phyloP scores from a whole-genome alignment of 2,797 vertebrate species.

The Fundulus diaphanus region DNA sequence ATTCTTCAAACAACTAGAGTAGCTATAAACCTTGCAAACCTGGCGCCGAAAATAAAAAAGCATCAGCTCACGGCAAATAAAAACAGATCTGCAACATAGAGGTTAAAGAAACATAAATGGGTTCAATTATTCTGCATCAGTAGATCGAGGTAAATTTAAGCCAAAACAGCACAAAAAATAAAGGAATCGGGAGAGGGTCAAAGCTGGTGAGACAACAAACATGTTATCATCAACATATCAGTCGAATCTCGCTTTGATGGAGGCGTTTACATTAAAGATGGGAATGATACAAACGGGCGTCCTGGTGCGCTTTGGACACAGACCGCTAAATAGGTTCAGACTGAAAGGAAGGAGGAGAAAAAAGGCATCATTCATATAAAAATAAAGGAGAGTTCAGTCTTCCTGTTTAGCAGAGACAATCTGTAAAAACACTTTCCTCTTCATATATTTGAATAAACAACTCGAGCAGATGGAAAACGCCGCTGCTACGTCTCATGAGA shows the following conservation, averaged over 20 bases:
- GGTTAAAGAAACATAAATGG: constrained; percentile 9
- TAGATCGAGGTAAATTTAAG: constrained; percentile 30
- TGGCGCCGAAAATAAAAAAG: constrained; percentile 39
- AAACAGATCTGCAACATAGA: constrained; percentile 45
- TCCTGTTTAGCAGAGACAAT: no score
- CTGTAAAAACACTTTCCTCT: background rate
- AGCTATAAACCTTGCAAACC: constrained; percentile 3
- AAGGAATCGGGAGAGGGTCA: constrained; percentile 9
- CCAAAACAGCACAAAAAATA: constrained; percentile 33
- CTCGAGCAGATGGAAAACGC: background rate
- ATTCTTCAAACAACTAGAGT: constrained; percentile 30
- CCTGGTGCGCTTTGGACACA: constrained; percentile 65
- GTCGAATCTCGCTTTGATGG: background rate
- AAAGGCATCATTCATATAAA: constrained; percentile 34
- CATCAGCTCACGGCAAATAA: constrained; percentile 2
- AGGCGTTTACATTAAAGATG: constrained; percentile 74
- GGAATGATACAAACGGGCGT: constrained; percentile 78
- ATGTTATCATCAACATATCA: constrained; percentile 37
- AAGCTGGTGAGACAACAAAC: constrained; percentile 28
- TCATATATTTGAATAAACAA: background rate
- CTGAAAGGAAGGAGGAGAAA: constrained; percentile 67
- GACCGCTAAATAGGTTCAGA: constrained; percentile 76
- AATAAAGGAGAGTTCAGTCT: background rate
- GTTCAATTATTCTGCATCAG: constrained; percentile 27
- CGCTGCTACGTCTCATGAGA: background rate